These are phyloP conservation scores for Nephotettix cincticeps DNA, from an alignment of 1,140 invertebrate genomes.

Conservation along the genomic window DNA sequence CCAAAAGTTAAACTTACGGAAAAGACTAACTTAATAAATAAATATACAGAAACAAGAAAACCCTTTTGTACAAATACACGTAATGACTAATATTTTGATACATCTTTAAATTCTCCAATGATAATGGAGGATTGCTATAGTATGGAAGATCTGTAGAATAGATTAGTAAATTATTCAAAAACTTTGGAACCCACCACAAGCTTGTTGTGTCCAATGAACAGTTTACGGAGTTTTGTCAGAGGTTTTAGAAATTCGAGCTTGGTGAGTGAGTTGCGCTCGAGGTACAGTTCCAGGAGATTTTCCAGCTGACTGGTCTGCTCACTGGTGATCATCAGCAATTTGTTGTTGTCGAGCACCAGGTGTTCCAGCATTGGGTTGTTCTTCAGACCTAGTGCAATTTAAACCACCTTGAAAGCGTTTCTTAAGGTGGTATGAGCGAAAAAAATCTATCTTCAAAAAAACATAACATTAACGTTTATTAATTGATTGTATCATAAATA, in stretches of 20 bases:
- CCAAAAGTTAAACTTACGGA: too few relatives aligned
- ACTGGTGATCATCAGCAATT: background rate
- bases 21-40: background rate
- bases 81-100: background rate
- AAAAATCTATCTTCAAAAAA: background rate
- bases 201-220: background rate
- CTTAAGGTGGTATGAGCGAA: background rate
- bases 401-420: background rate
- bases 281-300: background rate
- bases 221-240: background rate
- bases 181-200: background rate
- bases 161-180: background rate
- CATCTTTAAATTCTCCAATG: background rate
- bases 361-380: background rate
- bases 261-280: background rate
- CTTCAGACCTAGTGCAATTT: background rate
- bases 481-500: too few relatives aligned
- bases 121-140: background rate
- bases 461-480: too few relatives aligned
- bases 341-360: background rate
- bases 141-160: background rate
- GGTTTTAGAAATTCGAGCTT: background rate
- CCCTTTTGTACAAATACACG: background rate
- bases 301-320: background rate
- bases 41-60: background rate